phyloP scores from a whole-genome alignment of 2,113 vertebrate species.

The Bubo scandiacus region DNA sequence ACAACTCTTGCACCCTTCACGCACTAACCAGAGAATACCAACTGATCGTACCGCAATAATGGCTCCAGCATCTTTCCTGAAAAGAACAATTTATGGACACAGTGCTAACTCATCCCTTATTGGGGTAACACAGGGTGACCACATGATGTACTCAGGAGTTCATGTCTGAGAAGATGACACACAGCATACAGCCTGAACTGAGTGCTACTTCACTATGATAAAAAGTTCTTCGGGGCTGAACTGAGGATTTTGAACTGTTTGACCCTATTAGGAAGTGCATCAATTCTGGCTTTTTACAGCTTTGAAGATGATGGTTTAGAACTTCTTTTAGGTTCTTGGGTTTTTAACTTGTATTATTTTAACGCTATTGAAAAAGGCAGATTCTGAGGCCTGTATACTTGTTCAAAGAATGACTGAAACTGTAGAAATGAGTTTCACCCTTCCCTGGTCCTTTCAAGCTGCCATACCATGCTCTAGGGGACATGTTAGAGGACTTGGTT shows the following conservation, averaged over 20 bases:
- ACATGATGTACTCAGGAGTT: neutral
- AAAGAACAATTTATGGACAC: constrained; percentile 9
- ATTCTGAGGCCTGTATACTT: neutral
- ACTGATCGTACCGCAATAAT: neutral
- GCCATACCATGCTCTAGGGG: neutral
- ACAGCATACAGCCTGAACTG: neutral
- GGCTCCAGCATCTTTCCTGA: constrained; percentile 41
- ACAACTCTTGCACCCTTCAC: constrained; percentile 20
- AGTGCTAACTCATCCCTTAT: neutral
- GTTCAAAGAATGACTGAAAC: neutral
- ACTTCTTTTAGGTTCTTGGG: neutral
- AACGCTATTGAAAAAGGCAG: neutral
- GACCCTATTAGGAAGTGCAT: neutral
- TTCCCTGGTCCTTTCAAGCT: neutral
- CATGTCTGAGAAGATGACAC: neutral
- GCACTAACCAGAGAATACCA: constrained; percentile 16
- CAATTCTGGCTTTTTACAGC: neutral
- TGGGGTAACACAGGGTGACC: neutral
- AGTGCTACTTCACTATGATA: neutral
- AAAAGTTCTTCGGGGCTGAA: neutral
- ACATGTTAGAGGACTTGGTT: neutral
- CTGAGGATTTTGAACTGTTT: neutral
- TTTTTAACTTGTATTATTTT: neutral
- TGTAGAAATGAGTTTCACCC: neutral
- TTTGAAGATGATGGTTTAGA: neutral